Conservation (phyloP, 1,140 invertebrate species). For the Panonychus citri region DNA sequence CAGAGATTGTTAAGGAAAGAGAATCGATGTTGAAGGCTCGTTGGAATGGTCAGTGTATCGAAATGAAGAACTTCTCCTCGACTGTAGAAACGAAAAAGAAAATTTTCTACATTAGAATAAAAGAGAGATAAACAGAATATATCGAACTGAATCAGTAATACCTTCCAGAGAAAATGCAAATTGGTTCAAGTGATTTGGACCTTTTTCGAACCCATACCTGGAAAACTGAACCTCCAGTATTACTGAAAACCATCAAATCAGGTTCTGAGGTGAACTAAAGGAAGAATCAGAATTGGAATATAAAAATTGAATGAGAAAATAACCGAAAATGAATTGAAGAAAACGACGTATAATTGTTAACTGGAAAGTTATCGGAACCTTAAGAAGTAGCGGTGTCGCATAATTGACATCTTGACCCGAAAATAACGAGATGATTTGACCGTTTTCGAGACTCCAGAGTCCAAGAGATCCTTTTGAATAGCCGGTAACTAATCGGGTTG, state of each 20-base stretch:
- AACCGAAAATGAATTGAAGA: too few relatives aligned
- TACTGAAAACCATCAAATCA: conserved; percentile 55
- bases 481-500: conserved; percentile 56
- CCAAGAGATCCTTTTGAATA: conserved; percentile 51
- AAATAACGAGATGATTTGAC: conserved; percentile 45
- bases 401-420: conserved; percentile 62
- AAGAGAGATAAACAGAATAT: too few relatives aligned
- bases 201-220: conserved; percentile 54
- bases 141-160: too few relatives aligned
- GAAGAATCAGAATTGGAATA: conserved; percentile 8
- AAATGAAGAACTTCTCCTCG: conserved; percentile 79
- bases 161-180: conserved; percentile 26
- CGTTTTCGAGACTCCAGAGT: conserved; percentile 27
- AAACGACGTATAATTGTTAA: too few relatives aligned
- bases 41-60: conserved; percentile 48
- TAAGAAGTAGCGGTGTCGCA: conserved; percentile 58
- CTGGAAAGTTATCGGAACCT: too few relatives aligned
- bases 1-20: conserved; percentile 45
- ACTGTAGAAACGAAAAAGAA: conserved; percentile 19
- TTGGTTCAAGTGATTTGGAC: conserved; percentile 10
- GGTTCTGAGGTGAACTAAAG: conserved; percentile 45
- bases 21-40: conserved; percentile 27
- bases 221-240: conserved; percentile 93
- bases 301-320: conserved; percentile 3
- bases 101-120: conserved; percentile 1